Percentiles rank a stretch among this genome's conserved stretches.
Conservation (phyloP, 2,888 invertebrate genomes). For the Troides oblongomaculatus region DNA sequence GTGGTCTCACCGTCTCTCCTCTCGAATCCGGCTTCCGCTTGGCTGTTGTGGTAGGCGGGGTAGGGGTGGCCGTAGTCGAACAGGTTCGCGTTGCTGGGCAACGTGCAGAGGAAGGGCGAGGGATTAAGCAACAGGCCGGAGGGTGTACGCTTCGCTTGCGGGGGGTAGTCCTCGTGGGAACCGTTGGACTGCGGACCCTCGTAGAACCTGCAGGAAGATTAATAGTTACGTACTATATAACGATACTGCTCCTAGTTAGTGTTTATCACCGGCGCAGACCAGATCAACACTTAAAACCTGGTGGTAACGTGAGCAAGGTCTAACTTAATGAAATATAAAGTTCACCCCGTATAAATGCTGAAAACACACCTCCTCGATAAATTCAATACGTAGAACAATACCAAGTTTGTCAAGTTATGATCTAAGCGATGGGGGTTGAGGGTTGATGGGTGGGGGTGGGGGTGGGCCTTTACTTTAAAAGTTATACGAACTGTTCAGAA, state of each 20-base stretch:
- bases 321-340: too few species aligned
- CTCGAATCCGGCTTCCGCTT: conserved; percentile 54
- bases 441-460: too few species aligned
- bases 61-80: conserved; percentile 78
- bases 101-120: conserved; percentile 66
- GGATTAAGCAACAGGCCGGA: conserved; percentile 63
- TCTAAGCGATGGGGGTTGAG: too few species aligned
- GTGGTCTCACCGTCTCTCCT: conserved; percentile 62
- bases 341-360: too few species aligned
- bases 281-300: too few species aligned
- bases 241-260: too few species aligned
- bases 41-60: conserved; percentile 56
- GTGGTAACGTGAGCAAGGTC: too few species aligned
- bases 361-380: neutral
- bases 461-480: neutral
- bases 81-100: conserved; percentile 74
- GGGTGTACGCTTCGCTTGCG: conserved; percentile 63
- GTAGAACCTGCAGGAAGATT: conserved; percentile 64
- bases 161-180: conserved; percentile 67
- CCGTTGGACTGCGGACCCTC: conserved; percentile 73
- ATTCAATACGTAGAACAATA: neutral
- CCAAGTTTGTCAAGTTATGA: neutral
- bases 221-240: too few species aligned
- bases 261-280: too few species aligned
- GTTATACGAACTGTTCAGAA: conserved; percentile 2